Base-by-base conservation (phyloP, 2,888 invertebrate species). In the Oligia latruncula region DNA sequence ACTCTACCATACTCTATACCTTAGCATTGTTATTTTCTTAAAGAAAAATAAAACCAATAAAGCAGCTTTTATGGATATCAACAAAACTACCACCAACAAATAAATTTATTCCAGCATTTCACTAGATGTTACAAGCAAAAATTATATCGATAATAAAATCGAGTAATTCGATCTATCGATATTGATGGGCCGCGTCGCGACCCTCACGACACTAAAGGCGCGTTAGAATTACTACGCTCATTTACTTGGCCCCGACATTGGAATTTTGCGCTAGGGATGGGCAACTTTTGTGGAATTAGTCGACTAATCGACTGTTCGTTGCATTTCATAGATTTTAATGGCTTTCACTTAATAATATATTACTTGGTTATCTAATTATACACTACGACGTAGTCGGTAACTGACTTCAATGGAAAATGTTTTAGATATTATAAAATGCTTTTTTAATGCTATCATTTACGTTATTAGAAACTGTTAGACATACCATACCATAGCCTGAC, bases 61-160 rank as follows among this genome's bases (percentile, higher is more conserved):
- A 49, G 2, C n/a, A 66, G 3, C 6, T 35, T 49, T 40, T 8
- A 60, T 2, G n/a, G 23, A 55, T 15, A 62, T 46, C 40, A 11
- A 70, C 68, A 74, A 74, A 76, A 82, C 11, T 52, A 65, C 40
- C 17, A 40, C 40, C 13, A 67, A 62, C 77, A 70, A 83, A 78
- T 71, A 77, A 83, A 78, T 79, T 68, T 62, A 76, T 76, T 83
- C 29, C 58, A 72, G 49, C 68, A 77, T 71, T 79, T 82, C 80
- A 74, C 77, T 67, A 67, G 55, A 78, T 81, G 78, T 82, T 73
- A 80, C 80, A 73, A 23, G 46, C 68, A 82, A 88, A 88, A 88
- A 81, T 83, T 82, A 88, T 88, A 83, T 87, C 85, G 85, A 88
- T 88, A 88, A 81, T 88, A 88, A 88, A 88, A 88, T 83, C 87